Percentiles rank a stretch among this genome's conserved stretches.
phyloP scores from a whole-genome alignment of 2,113 vertebrate species.

The Montifringilla adamsi region DNA sequence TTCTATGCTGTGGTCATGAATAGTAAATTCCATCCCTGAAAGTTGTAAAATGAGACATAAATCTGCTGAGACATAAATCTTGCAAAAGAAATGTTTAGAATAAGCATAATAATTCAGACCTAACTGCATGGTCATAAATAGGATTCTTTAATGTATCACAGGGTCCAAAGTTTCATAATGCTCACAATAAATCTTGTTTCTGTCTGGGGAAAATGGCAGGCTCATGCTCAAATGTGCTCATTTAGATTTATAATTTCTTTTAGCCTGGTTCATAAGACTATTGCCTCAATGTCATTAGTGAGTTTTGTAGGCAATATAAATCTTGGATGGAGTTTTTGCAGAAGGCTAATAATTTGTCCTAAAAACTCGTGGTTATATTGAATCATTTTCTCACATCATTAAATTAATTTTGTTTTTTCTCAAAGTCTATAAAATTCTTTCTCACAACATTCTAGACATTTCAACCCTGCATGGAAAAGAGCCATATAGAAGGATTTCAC shows the following conservation, averaged over 20 bases:
- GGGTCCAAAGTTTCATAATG: neutral
- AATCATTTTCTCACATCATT: neutral
- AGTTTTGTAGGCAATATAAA: slow-evolving; percentile 3
- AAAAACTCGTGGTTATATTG: neutral
- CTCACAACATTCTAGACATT: neutral
- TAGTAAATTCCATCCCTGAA: neutral
- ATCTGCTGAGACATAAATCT: neutral
- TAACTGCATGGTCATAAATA: slow-evolving; percentile 23
- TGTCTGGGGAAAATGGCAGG: neutral
- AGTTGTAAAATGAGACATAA: neutral
- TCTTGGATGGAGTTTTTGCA: neutral
- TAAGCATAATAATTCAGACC: slow-evolving; percentile 32
- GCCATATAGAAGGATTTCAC: neutral
- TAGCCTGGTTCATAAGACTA: neutral
- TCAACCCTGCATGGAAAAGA: neutral
- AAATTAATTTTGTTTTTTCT: slow-evolving; percentile 22
- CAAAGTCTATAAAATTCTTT: neutral
- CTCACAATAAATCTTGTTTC: slow-evolving; percentile 32
- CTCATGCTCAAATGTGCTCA: neutral
- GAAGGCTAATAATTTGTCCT: slow-evolving; percentile 7
- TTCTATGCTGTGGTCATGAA: neutral
- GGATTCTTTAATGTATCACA: neutral
- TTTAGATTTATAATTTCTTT: slow-evolving; percentile 30
- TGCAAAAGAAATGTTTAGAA: neutral
- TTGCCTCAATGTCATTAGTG: neutral